phyloP scores from a whole-genome alignment of 1,140 invertebrate species.

The Paraescarpia echinospica region DNA sequence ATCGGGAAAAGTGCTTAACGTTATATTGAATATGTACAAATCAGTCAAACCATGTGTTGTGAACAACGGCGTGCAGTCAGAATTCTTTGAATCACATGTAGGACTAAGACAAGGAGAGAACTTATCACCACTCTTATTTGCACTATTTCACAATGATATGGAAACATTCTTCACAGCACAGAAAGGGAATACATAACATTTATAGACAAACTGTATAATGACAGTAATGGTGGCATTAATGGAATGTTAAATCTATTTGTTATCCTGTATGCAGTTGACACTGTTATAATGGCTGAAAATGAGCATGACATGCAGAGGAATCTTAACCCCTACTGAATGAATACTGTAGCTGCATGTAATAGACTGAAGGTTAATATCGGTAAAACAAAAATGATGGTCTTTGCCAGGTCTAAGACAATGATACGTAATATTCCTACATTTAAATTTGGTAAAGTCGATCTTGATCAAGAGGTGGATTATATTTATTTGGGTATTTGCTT shows the following conservation, averaged over 20 bases:
- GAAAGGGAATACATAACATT: too few species aligned
- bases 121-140: conserved; percentile 1
- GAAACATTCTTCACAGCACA: conserved; percentile 4
- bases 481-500: conserved; percentile 8
- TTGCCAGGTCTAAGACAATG: background rate
- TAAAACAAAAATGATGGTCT: too few species aligned
- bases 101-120: background rate
- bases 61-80: background rate
- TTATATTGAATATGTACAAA: too few species aligned
- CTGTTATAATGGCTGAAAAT: conserved; percentile 5
- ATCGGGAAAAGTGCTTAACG: too few species aligned
- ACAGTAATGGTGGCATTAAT: background rate
- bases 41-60: background rate
- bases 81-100: background rate
- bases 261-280: conserved; percentile 20
- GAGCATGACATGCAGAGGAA: background rate
- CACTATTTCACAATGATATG: conserved; percentile 17
- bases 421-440: conserved; percentile 10
- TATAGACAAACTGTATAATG: too few species aligned
- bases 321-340: background rate
- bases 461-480: background rate
- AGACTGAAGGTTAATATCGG: too few species aligned
- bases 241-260: conserved; percentile 7
- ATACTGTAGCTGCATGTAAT: background rate
- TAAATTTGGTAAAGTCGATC: background rate